These are phyloP conservation scores for Drosophila ezoana DNA, from an alignment of 2,888 invertebrate species.

Conservation along the genomic window DNA sequence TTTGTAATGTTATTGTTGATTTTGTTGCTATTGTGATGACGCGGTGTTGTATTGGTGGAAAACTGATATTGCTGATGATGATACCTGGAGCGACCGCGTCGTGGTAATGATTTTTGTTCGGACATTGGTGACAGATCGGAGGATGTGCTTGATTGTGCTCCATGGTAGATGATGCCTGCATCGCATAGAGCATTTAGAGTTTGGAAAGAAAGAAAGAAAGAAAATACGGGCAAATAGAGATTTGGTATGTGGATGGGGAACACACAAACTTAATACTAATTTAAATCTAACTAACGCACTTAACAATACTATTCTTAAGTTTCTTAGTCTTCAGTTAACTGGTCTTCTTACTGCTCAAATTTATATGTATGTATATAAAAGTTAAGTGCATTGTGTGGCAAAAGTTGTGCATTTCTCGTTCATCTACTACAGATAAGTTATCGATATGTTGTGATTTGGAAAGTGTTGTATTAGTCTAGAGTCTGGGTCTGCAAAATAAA, in stretches of 20 bases:
- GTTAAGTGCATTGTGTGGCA: slow-evolving; percentile 41
- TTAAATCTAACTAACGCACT: slow-evolving; percentile 34
- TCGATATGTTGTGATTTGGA: slow-evolving; percentile 84
- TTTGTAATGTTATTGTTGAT: slow-evolving; percentile 76
- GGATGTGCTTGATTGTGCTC: slow-evolving; percentile 91
- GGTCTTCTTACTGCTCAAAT: slow-evolving; percentile 46
- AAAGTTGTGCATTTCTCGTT: slow-evolving; percentile 36
- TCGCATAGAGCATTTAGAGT: slow-evolving; percentile 40
- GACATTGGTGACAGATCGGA: slow-evolving; percentile 92
- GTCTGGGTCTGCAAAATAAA: slow-evolving; percentile 83
- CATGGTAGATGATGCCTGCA: slow-evolving; percentile 90
- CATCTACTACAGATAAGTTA: slow-evolving; percentile 82
- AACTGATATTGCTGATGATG: slow-evolving; percentile 86
- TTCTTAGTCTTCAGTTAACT: slow-evolving; percentile 39
- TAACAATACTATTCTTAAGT: slow-evolving; percentile 22
- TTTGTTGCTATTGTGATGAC: slow-evolving; percentile 85
- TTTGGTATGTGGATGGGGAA: slow-evolving; percentile 46
- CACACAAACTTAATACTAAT: slow-evolving; percentile 44
- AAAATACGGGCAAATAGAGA: slow-evolving; percentile 74
- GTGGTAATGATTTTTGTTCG: slow-evolving; percentile 90
- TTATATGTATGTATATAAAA: slow-evolving; percentile 11
- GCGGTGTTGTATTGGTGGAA: slow-evolving; percentile 86
- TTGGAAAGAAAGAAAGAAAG: slow-evolving; percentile 62
- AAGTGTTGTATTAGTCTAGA: slow-evolving; percentile 83
- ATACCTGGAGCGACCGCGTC: slow-evolving; percentile 90